These are phyloP conservation scores for Sebastes schlegelii DNA, from an alignment of 2,113 vertebrate species.

Conservation along the genomic window DNA sequence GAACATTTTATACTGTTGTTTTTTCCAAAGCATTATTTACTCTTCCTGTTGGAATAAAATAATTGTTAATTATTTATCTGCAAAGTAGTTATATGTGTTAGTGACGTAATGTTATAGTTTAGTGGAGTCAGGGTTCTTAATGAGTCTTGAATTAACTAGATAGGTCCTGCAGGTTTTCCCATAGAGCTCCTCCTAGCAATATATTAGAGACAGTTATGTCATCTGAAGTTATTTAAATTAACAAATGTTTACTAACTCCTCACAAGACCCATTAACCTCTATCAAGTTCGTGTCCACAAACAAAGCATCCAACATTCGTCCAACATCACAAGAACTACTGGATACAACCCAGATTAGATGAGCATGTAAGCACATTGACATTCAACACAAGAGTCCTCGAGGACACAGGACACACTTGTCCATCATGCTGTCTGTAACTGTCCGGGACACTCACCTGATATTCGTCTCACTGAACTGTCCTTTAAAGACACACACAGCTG, in stretches of 20 bases:
- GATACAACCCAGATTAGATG: neutral
- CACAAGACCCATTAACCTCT: neutral
- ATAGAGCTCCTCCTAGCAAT: neutral
- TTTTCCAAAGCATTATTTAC: too few species aligned
- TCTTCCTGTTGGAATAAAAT: too few species aligned
- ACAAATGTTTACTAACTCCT: neutral
- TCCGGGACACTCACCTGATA: conserved; percentile 69
- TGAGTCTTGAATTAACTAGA: too few species aligned
- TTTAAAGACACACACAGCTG: conserved; percentile 55
- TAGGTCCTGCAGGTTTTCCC: neutral
- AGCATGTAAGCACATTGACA: neutral
- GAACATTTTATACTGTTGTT: too few species aligned
- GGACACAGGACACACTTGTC: neutral
- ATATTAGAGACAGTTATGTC: neutral
- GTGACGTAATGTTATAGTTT: neutral
- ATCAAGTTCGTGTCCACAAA: neutral
- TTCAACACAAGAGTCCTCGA: neutral
- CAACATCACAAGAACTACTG: fast-evolving
- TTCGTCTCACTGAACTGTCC: conserved; percentile 36
- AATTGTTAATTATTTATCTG: too few species aligned
- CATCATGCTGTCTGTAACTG: neutral
- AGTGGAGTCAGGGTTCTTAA: neutral
- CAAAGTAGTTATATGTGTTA: too few species aligned
- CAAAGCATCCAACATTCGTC: neutral
- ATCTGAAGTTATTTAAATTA: too few species aligned